These are phyloP conservation scores for Spinus pinus DNA, from an alignment of 2,797 vertebrate species.

Conservation along the genomic window DNA sequence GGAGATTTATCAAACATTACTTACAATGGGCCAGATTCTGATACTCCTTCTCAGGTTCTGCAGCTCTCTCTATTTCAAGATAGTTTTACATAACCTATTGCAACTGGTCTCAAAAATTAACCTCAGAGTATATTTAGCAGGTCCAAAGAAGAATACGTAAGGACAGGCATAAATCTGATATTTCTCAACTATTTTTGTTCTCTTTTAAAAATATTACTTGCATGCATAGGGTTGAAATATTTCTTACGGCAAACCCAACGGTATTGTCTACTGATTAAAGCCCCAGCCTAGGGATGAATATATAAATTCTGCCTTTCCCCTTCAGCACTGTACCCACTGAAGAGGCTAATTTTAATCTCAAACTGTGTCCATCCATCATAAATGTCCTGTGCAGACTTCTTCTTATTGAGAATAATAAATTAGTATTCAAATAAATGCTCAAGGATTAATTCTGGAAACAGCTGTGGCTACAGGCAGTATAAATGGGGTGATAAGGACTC, in stretches of 20 bases:
- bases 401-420: neutral
- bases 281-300: neutral
- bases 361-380: neutral
- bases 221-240: neutral
- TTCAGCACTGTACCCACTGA: neutral
- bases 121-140: slow-evolving; percentile 33
- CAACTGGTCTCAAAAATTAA: slow-evolving; percentile 16
- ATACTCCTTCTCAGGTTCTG: neutral
- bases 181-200: neutral
- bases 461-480: neutral
- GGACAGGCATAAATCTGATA: slow-evolving; percentile 3
- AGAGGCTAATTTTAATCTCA: neutral
- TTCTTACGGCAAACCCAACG: neutral
- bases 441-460: neutral
- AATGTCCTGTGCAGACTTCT: neutral
- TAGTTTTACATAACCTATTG: neutral
- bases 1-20: slow-evolving; percentile 71
- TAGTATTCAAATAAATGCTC: slow-evolving; percentile 7
- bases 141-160: neutral
- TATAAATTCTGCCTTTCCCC: neutral
- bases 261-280: neutral
- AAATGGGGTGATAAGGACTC: neutral
- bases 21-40: slow-evolving; percentile 34
- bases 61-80: neutral
- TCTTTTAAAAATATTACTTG: neutral